Percentiles rank a stretch among this genome's conserved stretches.
Conservation (phyloP, 2,888 invertebrate species). For the Tenthredo scrophulariae region DNA sequence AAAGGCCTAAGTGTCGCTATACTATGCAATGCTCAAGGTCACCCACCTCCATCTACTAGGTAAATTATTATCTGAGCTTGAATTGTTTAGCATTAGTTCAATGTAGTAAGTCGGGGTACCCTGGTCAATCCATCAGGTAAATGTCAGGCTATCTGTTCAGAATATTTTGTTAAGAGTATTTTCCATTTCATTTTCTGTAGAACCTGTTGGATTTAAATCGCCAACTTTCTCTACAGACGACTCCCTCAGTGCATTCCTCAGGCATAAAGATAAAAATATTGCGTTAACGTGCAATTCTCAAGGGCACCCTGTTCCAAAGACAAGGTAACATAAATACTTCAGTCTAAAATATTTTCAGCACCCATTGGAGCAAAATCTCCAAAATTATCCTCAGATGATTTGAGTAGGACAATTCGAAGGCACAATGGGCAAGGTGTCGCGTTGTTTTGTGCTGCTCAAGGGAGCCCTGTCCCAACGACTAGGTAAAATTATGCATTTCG, state of each 20-base stretch:
- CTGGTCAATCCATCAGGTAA: conserved; percentile 30
- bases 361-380: conserved; percentile 81
- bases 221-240: conserved; percentile 84
- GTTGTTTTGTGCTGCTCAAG: conserved; percentile 85
- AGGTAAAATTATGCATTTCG: conserved; percentile 50
- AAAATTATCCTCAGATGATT: conserved; percentile 82
- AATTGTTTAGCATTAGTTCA: conserved; percentile 46
- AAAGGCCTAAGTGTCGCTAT: conserved; percentile 65
- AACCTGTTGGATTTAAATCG: conserved; percentile 85
- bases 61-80: conserved; percentile 64
- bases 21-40: conserved; percentile 79
- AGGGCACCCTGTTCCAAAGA: conserved; percentile 85
- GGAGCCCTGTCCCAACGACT: conserved; percentile 78
- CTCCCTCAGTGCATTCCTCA: conserved; percentile 82
- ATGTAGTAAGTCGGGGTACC: conserved; percentile 37
- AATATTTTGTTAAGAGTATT: conserved; percentile 1
- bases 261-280: conserved; percentile 74
- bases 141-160: background rate
- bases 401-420: conserved; percentile 82
- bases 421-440: conserved; percentile 79
- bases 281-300: conserved; percentile 81
- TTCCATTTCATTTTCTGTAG: conserved; percentile 76
- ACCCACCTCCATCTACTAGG: conserved; percentile 79
- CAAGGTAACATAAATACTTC: conserved; percentile 81
- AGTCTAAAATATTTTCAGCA: conserved; percentile 69